Conservation (phyloP, 2,888 invertebrate species). For the Abscondita cerata region DNA sequence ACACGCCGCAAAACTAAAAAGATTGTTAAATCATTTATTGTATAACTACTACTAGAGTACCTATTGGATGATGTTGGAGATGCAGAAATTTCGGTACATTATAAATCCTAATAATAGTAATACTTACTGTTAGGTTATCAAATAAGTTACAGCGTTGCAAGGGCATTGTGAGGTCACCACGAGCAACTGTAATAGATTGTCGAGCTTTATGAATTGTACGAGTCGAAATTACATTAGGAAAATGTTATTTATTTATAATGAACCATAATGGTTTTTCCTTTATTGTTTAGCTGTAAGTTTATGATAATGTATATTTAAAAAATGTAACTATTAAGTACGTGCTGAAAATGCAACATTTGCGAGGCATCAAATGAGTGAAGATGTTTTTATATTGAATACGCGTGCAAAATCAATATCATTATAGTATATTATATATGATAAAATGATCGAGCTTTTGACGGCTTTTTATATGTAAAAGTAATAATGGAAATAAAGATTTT, state of each 20-base stretch:
- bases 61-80: constrained; percentile 50
- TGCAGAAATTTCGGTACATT: constrained; percentile 49
- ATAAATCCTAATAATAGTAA: constrained; percentile 56
- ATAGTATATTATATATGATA: constrained; percentile 54
- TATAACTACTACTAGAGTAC: constrained; percentile 58
- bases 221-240: constrained; percentile 32
- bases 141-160: constrained; percentile 41
- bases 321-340: constrained; percentile 20
- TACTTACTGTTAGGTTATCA: constrained; percentile 55
- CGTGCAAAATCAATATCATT: constrained; percentile 58
- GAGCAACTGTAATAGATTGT: constrained; percentile 24
- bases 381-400: constrained; percentile 52
- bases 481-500: constrained; percentile 60
- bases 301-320: constrained; percentile 9
- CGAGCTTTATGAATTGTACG: constrained; percentile 27
- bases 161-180: constrained; percentile 31
- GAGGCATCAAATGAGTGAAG: constrained; percentile 50
- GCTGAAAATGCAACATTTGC: constrained; percentile 32
- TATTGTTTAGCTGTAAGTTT: constrained; percentile 34
- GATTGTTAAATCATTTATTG: constrained; percentile 26
- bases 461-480: constrained; percentile 60
- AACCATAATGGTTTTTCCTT: constrained; percentile 26
- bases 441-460: constrained; percentile 61
- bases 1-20: constrained; percentile 18
- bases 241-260: constrained; percentile 36